Evolutionary conservation across 2,888 invertebrate genomes (phyloP), one percentile per base, ranked within the genome.

Genomic region (Lasioglossum pauxillum): DNA sequence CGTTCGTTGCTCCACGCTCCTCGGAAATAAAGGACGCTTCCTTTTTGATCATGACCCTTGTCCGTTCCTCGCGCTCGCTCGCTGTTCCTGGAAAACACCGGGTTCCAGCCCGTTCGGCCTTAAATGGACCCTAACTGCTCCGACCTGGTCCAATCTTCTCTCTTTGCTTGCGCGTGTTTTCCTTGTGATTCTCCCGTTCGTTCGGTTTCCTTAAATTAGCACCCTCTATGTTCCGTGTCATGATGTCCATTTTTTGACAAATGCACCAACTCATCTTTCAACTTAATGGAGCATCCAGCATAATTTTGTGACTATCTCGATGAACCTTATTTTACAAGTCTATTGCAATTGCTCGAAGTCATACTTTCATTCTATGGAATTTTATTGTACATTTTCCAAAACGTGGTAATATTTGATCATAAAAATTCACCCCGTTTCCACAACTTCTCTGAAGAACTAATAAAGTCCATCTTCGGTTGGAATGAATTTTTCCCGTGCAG

Each of bases 1-100:
- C 57, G 73, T 77, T 79, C 60, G 8, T 31, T 14, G 83, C 79
- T 69, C 72, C 83, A 80, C 78, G 78, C 79, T 60, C 78, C 87
- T 75, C 75, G 80, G 78, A 78, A 80, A 81, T 77, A 86, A 83
- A 78, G 77, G 75, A 76, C 31, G 35, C 35, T 60, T 76, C 81
- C 60, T 69, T 76, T 77, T 72, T 76, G 72, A 78, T 72, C 69
- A 46, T 69, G 76, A 27, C 60, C 27, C 27, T 60, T 27, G 60
- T 27, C n/a, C 60, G 27, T 60, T 60, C 60, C 60, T 60, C 60
- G 5, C 12, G 27, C 60, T 60, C 60, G 27, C 60, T 12, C 60
- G 14, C 14, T 27, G 27, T 60, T 60, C 60, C 60, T 60, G 60
- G 27, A 27, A 60, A 60, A 60, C 60, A 60, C 60, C 27, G n/a